Percentiles rank a stretch among this genome's conserved stretches.
phyloP scores from a whole-genome alignment of 2,888 invertebrate species.

The Caenorhabditis imperialis region DNA sequence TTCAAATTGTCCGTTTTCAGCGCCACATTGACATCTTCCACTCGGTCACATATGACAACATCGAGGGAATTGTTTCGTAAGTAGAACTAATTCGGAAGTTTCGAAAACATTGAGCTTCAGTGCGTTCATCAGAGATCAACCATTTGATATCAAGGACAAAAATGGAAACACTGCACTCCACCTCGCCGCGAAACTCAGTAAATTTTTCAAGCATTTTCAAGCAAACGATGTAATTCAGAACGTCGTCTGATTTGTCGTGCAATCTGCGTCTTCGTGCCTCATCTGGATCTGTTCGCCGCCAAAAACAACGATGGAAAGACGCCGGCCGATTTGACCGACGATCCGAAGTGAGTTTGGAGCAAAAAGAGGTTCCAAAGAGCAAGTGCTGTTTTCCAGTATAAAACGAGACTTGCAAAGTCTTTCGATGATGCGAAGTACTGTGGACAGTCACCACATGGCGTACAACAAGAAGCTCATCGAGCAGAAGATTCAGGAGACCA shows the following conservation, averaged over 20 bases:
- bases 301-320: constrained; percentile 54
- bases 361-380: neutral
- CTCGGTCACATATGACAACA: constrained; percentile 41
- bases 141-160: constrained; percentile 26
- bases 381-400: constrained; percentile 29
- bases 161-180: constrained; percentile 46
- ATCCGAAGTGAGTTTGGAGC: constrained; percentile 15
- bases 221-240: constrained; percentile 1
- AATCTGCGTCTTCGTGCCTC: constrained; percentile 24
- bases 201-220: neutral
- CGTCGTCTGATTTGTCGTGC: constrained; percentile 31
- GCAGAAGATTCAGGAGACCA: constrained; percentile 32
- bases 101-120: constrained; percentile 6
- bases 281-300: constrained; percentile 37
- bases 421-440: constrained; percentile 1
- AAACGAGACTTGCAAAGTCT: constrained; percentile 45
- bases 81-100: neutral
- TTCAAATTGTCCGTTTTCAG: constrained; percentile 2
- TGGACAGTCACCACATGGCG: constrained; percentile 33
- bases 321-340: constrained; percentile 49
- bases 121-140: constrained; percentile 36
- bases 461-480: constrained; percentile 46
- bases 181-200: constrained; percentile 32
- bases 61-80: constrained; percentile 40
- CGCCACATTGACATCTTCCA: constrained; percentile 41